Base-by-base conservation (phyloP, 2,888 invertebrate genomes). In the Stenotaenia linearis region DNA sequence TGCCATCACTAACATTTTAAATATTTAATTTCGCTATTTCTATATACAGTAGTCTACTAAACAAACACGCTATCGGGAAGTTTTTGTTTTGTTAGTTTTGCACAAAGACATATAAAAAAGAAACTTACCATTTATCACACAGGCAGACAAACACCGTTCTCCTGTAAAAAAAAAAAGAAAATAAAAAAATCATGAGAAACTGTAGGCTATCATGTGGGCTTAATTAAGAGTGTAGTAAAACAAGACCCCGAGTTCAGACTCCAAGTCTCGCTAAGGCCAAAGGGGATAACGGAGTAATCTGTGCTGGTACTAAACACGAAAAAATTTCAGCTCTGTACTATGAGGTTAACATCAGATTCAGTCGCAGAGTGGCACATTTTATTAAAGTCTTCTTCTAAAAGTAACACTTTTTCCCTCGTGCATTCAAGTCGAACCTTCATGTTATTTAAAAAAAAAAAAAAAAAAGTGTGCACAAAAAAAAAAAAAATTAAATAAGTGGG, bases 151-250 rank as follows among this genome's bases (percentile, higher is more conserved):
- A 56, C 56, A 56, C n/a, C 56, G 56, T 56, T 56, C 56, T 18
- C 56, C 56, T 56, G 56, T 18, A n/a, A n/a, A n/a, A n/a, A n/a
- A n/a, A 56, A 56, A 56, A 56, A 56, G 56, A 56, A 56, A 56
- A 23, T 56, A 56, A 56, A 56, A 56, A 56, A 56, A 56, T 56
- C 56, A 56, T 56, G 56, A 56, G 56, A 56, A 56, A 23, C 56
- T 23, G 56, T 56, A 18, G 56, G 56, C 56, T 56, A 56, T 56
- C 56, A 56, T 56, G 56, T 56, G 56, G 56, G 56, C 56, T 56
- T 56, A 56, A 56, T 56, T 56, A 56, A 56, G 56, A 56, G 56
- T 56, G 56, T 56, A 56, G 21, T 56, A 56, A 56, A 56, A 56
- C 56, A 56, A 56, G 56, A 56, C 56, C 56, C 23, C 56, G 23